A percentile compares a stretch with the other conserved stretches of the same genome.
Conservation (phyloP, 1,140 invertebrate genomes). For the Brachionus koreanus region DNA sequence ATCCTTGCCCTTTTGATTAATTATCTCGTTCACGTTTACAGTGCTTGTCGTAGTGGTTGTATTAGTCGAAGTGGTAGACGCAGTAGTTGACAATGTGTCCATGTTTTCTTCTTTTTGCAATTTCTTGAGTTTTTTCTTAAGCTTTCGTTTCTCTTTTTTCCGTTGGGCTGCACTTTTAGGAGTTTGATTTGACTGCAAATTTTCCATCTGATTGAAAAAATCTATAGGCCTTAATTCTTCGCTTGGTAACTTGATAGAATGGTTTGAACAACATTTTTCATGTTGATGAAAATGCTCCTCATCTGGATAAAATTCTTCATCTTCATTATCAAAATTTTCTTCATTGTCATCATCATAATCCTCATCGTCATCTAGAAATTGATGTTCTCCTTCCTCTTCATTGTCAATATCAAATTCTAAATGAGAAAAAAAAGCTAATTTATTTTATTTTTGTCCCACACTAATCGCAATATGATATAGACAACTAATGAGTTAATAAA, state of each 20-base stretch:
- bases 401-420: background rate
- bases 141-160: conserved; percentile 29
- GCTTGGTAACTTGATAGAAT: background rate
- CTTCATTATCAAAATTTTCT: background rate
- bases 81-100: background rate
- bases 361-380: background rate
- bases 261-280: background rate
- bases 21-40: background rate
- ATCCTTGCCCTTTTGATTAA: conserved; percentile 2
- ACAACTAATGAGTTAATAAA: too few relatives aligned
- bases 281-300: background rate
- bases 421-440: background rate
- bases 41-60: conserved; percentile 17
- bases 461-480: too few relatives aligned
- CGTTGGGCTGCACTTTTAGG: background rate
- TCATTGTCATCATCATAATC: background rate
- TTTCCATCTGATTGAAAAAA: background rate
- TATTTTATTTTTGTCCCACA: background rate
- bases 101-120: background rate
- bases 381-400: background rate
- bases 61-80: background rate
- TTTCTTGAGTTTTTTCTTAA: conserved; percentile 29
- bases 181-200: background rate
- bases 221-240: background rate
- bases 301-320: background rate